These are phyloP conservation scores for Hydrozoanthus tunicans DNA, from an alignment of 64 coral and sea anemone genomes.

Conservation along the genomic window DNA sequence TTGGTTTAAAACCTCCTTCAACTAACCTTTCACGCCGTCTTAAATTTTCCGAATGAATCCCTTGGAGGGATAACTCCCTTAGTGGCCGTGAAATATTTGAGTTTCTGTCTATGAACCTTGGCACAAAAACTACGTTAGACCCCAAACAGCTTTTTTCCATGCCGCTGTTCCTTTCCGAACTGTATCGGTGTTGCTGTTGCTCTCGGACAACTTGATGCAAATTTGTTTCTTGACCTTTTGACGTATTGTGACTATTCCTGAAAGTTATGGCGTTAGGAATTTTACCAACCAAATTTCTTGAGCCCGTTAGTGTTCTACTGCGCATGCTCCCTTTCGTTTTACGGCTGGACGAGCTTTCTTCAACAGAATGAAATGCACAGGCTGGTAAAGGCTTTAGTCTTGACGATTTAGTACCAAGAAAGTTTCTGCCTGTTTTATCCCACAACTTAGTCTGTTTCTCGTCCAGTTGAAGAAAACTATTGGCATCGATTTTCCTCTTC, in stretches of 20 bases:
- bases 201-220: background rate
- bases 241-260: background rate
- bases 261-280: background rate
- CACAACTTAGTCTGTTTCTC: background rate
- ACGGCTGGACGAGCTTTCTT: background rate
- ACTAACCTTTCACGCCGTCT: conserved; percentile 47
- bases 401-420: background rate
- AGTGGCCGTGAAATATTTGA: background rate
- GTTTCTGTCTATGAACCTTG: background rate
- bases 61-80: background rate
- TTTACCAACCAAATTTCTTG: background rate
- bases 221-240: background rate
- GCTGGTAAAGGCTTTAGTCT: background rate
- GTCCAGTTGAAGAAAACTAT: background rate
- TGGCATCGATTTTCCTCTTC: background rate
- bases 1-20: conserved; percentile 60
- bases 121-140: background rate
- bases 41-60: background rate
- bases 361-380: background rate
- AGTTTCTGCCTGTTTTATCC: background rate
- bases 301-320: background rate
- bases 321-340: background rate
- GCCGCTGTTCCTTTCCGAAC: background rate
- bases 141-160: background rate
- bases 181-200: background rate